Conservation (phyloP, 2,113 vertebrate species). For the Ictalurus punctatus region DNA sequence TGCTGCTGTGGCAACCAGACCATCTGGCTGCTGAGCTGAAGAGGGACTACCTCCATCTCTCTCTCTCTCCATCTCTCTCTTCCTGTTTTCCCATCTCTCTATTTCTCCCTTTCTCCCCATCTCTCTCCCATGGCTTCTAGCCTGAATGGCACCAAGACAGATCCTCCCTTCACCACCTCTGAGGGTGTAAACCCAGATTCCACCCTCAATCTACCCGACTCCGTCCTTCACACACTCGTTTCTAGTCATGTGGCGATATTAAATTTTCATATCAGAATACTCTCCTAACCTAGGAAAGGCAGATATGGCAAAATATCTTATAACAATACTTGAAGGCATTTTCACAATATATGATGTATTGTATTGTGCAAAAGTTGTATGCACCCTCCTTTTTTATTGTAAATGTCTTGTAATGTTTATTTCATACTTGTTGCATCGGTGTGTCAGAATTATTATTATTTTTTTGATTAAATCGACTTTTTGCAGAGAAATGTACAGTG, state of each 20-base stretch:
- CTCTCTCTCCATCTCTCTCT: slow-evolving; percentile 23
- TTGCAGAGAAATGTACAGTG: not conserved
- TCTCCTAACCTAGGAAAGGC: not conserved
- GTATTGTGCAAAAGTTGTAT: not conserved
- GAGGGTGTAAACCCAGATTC: slow-evolving; percentile 27
- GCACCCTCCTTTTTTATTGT: not conserved
- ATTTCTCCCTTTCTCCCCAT: not conserved
- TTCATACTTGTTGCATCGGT: not conserved
- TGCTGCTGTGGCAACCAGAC: slow-evolving; percentile 50
- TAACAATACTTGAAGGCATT: not conserved
- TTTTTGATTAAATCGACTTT: not conserved
- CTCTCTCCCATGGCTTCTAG: slow-evolving; percentile 23
- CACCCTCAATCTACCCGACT: not conserved
- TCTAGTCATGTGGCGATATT: not conserved
- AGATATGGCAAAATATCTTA: not conserved
- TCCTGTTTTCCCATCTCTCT: not conserved
- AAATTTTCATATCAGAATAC: not conserved
- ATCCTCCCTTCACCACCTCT: slow-evolving; percentile 6
- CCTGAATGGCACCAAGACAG: slow-evolving; percentile 38
- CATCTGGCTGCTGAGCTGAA: slow-evolving; percentile 50
- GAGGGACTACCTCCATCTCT: slow-evolving; percentile 43
- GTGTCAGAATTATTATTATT: not conserved
- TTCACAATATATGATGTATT: not conserved
- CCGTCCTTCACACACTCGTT: not conserved
- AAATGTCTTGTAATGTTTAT: not conserved